A percentile compares a stretch with the other conserved stretches of the same genome.
Evolutionary conservation across 2,797 vertebrate species (phyloP).

Genomic region (Xiphophorus birchmanni): DNA sequence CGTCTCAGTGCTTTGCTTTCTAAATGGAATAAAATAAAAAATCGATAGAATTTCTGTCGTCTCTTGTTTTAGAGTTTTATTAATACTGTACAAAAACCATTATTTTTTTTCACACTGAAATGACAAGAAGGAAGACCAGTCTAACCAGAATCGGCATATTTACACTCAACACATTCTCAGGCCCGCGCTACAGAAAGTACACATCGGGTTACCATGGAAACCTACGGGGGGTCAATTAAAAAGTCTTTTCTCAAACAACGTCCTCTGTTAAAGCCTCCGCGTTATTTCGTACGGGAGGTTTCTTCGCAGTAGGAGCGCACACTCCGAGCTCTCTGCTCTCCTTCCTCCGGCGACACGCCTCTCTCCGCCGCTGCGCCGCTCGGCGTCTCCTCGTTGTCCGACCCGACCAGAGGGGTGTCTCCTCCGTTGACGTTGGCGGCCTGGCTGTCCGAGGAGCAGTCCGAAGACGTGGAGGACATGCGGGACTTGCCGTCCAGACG

Average conservation of each 20-base stretch:
- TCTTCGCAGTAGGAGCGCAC: slow-evolving; percentile 35
- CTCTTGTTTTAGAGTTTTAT: slow-evolving; percentile 9
- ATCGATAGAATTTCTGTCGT: background rate
- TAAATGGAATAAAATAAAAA: slow-evolving; percentile 3
- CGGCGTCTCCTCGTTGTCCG: slow-evolving; percentile 83
- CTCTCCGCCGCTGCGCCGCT: slow-evolving; percentile 66
- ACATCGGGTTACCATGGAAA: slow-evolving; percentile 11
- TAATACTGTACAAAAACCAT: slow-evolving; percentile 42
- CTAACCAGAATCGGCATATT: slow-evolving; percentile 16
- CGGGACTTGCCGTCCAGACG: slow-evolving; percentile 83
- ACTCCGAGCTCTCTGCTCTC: slow-evolving; percentile 33
- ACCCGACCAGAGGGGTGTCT: slow-evolving; percentile 84
- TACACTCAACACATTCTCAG: slow-evolving; percentile 18
- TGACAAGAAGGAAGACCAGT: slow-evolving; percentile 10
- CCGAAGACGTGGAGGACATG: slow-evolving; percentile 88
- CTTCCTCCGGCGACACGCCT: slow-evolving; percentile 31
- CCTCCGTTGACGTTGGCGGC: slow-evolving; percentile 79
- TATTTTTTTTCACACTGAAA: background rate
- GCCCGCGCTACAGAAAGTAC: background rate
- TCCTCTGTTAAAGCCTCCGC: background rate
- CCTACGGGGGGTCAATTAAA: background rate
- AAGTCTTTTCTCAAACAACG: slow-evolving; percentile 12
- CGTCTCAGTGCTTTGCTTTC: slow-evolving; percentile 14
- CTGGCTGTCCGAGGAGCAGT: slow-evolving; percentile 87
- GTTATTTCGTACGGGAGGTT: background rate